Evolutionary conservation across 1,140 invertebrate species (phyloP), one percentile per base, ranked within the genome.

Genomic region (Drosophila gunungcola): DNA sequence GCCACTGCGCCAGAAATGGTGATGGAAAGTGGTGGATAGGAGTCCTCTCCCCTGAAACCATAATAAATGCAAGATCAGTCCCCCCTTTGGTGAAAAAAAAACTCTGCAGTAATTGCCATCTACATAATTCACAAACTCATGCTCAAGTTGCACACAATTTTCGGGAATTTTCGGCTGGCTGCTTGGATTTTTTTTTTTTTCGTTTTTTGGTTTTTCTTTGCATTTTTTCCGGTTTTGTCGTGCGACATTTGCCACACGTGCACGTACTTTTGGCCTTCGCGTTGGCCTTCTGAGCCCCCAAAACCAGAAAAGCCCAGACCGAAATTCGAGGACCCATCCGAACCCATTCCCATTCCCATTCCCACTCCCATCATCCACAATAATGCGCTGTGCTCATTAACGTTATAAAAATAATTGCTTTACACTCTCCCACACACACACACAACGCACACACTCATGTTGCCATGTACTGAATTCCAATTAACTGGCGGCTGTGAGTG

Each of bases 341-440:
- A 7, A 4, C 55, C n/a, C 36, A 38, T 38, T 3, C 41, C 45
- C 41, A 27, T 39, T 56, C 56, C 48, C 70, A 65, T 21, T 21
- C 55, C n/a, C 36, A 38, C 11, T 3, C 41, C 45, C 41, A 27
- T 39, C 70, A 65, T 68, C 82, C 64, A 68, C 74, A 86, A 86
- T 82, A 86, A 86, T 86, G 82, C 69, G 58, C 74, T 45, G 57
- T 84, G 84, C 84, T 89, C 84, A 89, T 89, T 89, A 89, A 89
- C 77, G 80, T 89, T 83, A 80, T 89, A 89, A 89, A 89, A 89
- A 89, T 89, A 89, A 89, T 89, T 89, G 84, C 84, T 68, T 65
- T 57, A 68, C 77, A 83, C 79, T 49, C 58, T 53, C 60, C 72
- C 34, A 61, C n/a, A 25, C 53, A 49, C 57, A 54, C 62, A 54